Evolutionary conservation across 2,113 vertebrate species (phyloP), one percentile per base, ranked within the genome.

Genomic region (Entomyzon cyanotis): DNA sequence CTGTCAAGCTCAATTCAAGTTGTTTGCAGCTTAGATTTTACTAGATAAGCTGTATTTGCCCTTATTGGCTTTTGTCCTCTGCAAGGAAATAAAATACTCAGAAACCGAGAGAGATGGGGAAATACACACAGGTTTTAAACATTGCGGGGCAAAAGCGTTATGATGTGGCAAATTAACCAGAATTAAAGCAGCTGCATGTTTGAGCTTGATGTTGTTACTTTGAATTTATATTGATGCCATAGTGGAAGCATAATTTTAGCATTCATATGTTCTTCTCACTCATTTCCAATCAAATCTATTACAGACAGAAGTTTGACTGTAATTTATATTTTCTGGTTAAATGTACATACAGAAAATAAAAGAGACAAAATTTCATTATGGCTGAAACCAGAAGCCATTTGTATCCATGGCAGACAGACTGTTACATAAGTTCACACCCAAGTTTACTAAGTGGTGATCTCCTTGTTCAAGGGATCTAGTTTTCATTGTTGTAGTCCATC

Each of bases 121-220:
- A 87, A 59, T 18, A 17, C 15, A n/a, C 2, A 33, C 2, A 47
- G 31, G 56, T 79, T 82, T 71, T 39, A 59, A 80, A 49, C 6
- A 27, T 22, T 46, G 12, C 1, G 8, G n/a, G 17, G 11, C 2
- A 6, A 15, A 23, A 55, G 15, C 1, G 1, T 62, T 53, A 18
- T 6, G 20, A 46, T 65, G 39, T 35, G 39, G n/a, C 79, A 53
- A 39, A 3, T 24, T 67, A 37, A 27, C 47, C 24, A 53, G 53
- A 87, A 68, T 78, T 70, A 78, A 81, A 75, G 47, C 14, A 53
- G 28, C 74, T 87, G 22, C 12, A 11, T 68, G 14, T 52, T 89
- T 63, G 42, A 50, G 15, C 39, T 83, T 93, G 15, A 18, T 84
- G 35, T 70, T 81, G 59, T 79, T 69, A 41, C 28, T 85, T 56